A percentile compares a stretch with the other conserved stretches of the same genome.
Evolutionary conservation across 1,140 invertebrate genomes (phyloP).

Genomic region (Portunus trituberculatus): DNA sequence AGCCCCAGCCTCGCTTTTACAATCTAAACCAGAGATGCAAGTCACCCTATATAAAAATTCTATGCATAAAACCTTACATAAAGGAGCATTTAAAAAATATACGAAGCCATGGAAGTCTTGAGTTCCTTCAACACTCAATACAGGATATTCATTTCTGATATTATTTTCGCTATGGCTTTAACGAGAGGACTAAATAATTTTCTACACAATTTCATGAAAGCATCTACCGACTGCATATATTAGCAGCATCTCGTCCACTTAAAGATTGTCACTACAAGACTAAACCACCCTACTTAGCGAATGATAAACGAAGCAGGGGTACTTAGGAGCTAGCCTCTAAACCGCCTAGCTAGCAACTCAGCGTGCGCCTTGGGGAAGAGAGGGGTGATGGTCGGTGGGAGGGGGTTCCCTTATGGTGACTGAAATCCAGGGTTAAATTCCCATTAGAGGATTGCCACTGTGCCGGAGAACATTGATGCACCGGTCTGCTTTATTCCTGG

Average conservation of each 20-base stretch:
- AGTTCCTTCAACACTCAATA: background rate
- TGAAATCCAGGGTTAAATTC: background rate
- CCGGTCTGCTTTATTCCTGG: background rate
- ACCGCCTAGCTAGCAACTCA: background rate
- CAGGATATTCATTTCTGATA: background rate
- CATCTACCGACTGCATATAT: too few relatives aligned
- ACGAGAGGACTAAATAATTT: background rate
- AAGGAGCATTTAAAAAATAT: background rate
- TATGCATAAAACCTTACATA: background rate
- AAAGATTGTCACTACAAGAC: too few relatives aligned
- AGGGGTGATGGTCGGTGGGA: background rate
- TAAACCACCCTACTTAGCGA: too few relatives aligned
- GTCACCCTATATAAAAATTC: background rate
- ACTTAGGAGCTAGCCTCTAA: too few relatives aligned
- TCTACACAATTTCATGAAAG: too few relatives aligned
- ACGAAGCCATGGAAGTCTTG: background rate
- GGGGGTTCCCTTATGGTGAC: background rate
- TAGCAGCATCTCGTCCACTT: too few relatives aligned
- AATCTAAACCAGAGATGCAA: constrained; percentile 27
- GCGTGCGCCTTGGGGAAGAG: background rate
- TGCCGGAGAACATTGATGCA: background rate
- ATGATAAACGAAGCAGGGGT: too few relatives aligned
- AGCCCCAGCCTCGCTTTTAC: constrained; percentile 27
- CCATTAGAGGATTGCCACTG: constrained; percentile 1
- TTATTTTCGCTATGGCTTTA: background rate